These are phyloP conservation scores for Dipodomys ordii DNA, from an alignment of 2,113 vertebrate genomes.

Conservation along the genomic window DNA sequence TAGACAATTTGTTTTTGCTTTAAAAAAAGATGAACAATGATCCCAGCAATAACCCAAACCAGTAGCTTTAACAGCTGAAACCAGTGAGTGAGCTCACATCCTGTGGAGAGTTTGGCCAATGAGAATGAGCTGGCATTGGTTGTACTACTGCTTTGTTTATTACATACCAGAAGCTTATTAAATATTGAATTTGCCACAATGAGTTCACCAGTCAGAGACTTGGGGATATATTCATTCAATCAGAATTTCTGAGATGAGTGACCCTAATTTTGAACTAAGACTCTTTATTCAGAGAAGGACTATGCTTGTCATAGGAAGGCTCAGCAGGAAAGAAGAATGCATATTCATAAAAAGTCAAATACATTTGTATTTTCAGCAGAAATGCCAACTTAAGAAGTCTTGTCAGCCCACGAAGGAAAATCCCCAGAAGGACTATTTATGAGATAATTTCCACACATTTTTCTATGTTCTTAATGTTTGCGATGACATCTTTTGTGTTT, in stretches of 20 bases:
- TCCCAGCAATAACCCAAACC: background rate
- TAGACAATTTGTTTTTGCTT: background rate
- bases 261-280: background rate
- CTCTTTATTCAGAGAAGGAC: background rate
- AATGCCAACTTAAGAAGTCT: background rate
- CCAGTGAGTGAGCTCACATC: background rate
- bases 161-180: background rate
- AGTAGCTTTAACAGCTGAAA: background rate
- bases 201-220: background rate
- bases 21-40: background rate
- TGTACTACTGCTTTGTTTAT: background rate
- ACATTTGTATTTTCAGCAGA: background rate
- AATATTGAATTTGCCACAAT: background rate
- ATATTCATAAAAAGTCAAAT: conserved; percentile 6
- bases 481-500: background rate
- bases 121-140: background rate
- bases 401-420: background rate
- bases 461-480: background rate
- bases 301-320: background rate
- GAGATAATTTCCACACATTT: background rate
- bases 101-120: background rate
- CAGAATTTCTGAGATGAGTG: background rate
- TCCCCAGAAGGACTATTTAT: background rate
- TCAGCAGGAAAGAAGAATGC: background rate
- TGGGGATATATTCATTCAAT: background rate